Evolutionary conservation across 2,797 vertebrate genomes (phyloP).

Genomic region (Calcarius lapponicus): DNA sequence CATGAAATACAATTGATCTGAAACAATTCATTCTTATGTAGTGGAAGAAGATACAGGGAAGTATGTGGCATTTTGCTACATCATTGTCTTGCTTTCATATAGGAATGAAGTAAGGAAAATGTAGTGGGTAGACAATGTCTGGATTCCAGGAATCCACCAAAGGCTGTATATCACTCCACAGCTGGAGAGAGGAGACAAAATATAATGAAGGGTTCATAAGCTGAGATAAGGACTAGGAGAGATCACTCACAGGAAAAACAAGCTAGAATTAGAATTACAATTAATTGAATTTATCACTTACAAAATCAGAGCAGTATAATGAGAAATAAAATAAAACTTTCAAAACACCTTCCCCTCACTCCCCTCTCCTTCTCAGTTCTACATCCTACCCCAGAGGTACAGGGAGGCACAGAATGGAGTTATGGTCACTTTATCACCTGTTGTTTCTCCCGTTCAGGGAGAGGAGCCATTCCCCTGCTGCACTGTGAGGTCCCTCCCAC

Average conservation of each 20-base stretch:
- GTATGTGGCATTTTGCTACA: background rate
- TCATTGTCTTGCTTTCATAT: accelerated
- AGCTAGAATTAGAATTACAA: background rate
- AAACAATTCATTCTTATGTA: background rate
- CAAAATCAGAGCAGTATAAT: background rate
- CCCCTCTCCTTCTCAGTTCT: no score
- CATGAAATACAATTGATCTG: background rate
- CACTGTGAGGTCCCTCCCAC: background rate
- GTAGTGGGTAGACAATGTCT: background rate
- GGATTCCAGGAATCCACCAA: background rate
- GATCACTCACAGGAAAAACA: background rate
- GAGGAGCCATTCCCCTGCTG: background rate
- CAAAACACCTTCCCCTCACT: background rate
- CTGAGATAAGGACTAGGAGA: background rate
- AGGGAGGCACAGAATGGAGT: background rate
- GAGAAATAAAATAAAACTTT: background rate
- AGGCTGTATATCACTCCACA: background rate
- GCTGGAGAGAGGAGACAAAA: background rate
- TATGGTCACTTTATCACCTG: no score
- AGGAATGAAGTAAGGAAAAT: background rate
- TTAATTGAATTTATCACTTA: background rate
- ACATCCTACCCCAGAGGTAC: background rate
- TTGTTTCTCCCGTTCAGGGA: background rate
- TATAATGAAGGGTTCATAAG: no score
- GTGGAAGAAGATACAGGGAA: background rate